Percentiles rank a stretch among this genome's conserved stretches.
These are phyloP conservation scores for Druceiella hillmani DNA, from an alignment of 2,888 invertebrate genomes.

Conservation along the genomic window DNA sequence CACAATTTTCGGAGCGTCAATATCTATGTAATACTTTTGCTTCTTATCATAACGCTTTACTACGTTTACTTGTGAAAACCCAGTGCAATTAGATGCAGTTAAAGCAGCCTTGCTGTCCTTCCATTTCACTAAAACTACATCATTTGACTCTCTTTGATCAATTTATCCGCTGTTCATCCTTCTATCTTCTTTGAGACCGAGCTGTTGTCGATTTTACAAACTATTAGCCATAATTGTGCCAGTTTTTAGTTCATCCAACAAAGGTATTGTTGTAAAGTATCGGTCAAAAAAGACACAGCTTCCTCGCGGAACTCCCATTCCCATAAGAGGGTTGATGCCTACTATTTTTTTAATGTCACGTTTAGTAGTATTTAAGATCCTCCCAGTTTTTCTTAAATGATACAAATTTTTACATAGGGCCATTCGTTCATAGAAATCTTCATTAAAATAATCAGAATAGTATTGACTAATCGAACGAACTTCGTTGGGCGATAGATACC, in stretches of 20 bases:
- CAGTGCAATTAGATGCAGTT: conserved; percentile 20
- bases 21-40: conserved; percentile 21
- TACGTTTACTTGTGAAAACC: conserved; percentile 10
- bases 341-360: too few species aligned
- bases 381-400: too few species aligned
- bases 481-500: too few species aligned
- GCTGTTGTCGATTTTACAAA: conserved; percentile 8
- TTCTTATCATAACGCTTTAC: conserved; percentile 23
- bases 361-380: too few species aligned
- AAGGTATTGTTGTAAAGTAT: conserved; percentile 10
- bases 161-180: conserved; percentile 13
- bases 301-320: conserved; percentile 12
- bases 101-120: conserved; percentile 20
- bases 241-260: conserved; percentile 14
- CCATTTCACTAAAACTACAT: conserved; percentile 18
- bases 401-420: too few species aligned
- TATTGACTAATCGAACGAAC: too few species aligned
- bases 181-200: conserved; percentile 14
- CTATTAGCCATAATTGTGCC: conserved; percentile 17
- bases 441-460: too few species aligned
- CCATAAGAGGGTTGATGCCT: too few species aligned
- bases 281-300: conserved; percentile 17
- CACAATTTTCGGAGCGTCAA: conserved; percentile 26
- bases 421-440: too few species aligned
- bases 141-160: conserved; percentile 13